A percentile compares a stretch with the other conserved stretches of the same genome.
Evolutionary conservation across 2,113 vertebrate genomes (phyloP).

Genomic region (Daboia siamensis): DNA sequence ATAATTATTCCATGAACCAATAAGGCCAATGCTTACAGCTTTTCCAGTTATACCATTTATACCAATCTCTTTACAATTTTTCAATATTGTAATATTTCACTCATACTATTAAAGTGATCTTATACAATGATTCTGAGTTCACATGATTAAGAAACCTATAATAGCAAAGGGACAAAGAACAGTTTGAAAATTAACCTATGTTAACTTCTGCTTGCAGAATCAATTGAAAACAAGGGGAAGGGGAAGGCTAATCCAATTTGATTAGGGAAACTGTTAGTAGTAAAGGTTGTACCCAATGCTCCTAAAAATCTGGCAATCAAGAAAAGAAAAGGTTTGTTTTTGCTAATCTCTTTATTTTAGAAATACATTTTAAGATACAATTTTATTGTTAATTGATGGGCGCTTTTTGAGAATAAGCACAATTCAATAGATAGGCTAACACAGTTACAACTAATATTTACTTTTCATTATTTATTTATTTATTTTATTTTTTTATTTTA

Average conservation of each 20-base stretch:
- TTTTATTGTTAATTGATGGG: slow-evolving; percentile 3
- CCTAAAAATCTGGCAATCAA: background rate
- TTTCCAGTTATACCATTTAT: background rate
- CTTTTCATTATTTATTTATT: too few species aligned
- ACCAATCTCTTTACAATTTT: background rate
- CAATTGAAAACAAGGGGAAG: background rate
- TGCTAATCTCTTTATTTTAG: background rate
- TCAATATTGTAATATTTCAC: background rate
- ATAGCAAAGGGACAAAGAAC: background rate
- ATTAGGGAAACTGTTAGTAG: background rate
- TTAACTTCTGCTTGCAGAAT: background rate
- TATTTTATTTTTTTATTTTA: too few species aligned
- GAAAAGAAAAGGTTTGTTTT: background rate
- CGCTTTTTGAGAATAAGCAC: background rate
- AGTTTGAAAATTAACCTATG: background rate
- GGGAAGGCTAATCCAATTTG: background rate
- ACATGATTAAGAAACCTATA: background rate
- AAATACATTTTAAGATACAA: background rate
- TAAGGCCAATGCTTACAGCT: background rate
- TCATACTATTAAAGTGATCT: background rate
- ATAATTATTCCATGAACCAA: background rate
- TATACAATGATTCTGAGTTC: background rate
- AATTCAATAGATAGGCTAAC: background rate
- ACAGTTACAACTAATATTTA: slow-evolving; percentile 15
- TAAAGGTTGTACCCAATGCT: background rate